Percentiles rank a stretch among this genome's conserved stretches.
These are phyloP conservation scores for Asarcornis scutulata DNA, from an alignment of 2,113 vertebrate species.

Conservation along the genomic window DNA sequence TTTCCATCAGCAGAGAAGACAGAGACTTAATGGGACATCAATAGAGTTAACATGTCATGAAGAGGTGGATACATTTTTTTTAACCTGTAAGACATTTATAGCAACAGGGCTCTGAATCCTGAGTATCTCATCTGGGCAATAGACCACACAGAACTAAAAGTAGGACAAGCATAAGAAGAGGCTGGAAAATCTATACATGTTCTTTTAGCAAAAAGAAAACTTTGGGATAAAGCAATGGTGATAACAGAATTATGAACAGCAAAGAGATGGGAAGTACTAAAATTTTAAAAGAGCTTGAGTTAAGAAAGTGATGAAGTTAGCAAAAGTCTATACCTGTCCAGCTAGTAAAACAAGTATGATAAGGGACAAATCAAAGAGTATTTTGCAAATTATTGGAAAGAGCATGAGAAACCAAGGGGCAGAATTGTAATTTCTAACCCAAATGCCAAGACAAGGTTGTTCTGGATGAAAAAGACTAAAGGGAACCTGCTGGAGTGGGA, in stretches of 20 bases:
- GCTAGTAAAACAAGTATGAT: not conserved
- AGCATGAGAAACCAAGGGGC: not conserved
- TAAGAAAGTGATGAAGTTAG: not conserved
- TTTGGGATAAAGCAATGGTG: not conserved
- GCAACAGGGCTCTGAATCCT: not conserved
- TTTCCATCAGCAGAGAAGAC: not conserved
- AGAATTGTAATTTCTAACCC: not conserved
- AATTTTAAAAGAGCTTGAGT: not conserved
- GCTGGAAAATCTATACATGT: not conserved
- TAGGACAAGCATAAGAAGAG: not conserved
- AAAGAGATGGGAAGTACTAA: not conserved
- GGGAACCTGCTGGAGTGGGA: not conserved
- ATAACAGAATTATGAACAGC: not conserved
- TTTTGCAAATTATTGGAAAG: not conserved
- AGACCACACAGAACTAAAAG: not conserved
- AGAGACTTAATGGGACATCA: not conserved
- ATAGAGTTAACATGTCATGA: not conserved
- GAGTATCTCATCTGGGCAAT: not conserved
- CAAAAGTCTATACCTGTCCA: not conserved
- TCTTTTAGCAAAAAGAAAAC: not conserved
- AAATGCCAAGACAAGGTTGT: not conserved
- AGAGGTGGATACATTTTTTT: not conserved
- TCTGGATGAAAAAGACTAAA: not conserved
- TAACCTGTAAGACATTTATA: not conserved
- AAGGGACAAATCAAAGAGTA: not conserved